These are phyloP conservation scores for Criorhina ranunculi DNA, from an alignment of 2,888 invertebrate species.

Conservation along the genomic window DNA sequence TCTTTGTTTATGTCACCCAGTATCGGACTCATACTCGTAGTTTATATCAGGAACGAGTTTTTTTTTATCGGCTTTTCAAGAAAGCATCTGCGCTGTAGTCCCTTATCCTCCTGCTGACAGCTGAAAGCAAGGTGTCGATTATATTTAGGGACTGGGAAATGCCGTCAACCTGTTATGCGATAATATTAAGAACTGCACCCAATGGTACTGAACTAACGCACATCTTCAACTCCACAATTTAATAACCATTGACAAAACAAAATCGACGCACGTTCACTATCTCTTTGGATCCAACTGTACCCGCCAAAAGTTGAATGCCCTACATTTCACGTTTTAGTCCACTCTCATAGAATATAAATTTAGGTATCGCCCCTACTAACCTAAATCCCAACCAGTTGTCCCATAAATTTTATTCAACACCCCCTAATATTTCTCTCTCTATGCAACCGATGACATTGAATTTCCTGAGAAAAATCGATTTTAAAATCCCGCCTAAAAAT, in stretches of 20 bases:
- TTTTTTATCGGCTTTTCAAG: too few relatives aligned
- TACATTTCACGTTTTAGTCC: conserved; percentile 13
- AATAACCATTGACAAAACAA: not conserved
- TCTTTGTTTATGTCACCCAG: too few relatives aligned
- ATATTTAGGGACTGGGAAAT: too few relatives aligned
- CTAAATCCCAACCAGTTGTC: conserved; percentile 69
- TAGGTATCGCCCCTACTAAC: conserved; percentile 65
- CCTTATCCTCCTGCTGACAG: too few relatives aligned
- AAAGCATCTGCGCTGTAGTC: too few relatives aligned
- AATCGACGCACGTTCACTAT: not conserved
- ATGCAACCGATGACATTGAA: conserved; percentile 63
- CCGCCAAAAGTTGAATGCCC: conserved; percentile 32
- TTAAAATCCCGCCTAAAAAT: conserved; percentile 60
- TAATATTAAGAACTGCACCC: too few relatives aligned
- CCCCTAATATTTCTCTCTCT: conserved; percentile 5
- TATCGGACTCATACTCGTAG: too few relatives aligned
- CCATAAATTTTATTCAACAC: conserved; percentile 63
- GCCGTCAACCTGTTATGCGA: too few relatives aligned
- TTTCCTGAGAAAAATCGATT: conserved; percentile 75
- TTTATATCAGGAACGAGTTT: too few relatives aligned
- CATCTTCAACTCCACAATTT: too few relatives aligned
- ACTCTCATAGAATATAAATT: conserved; percentile 34
- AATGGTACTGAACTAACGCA: too few relatives aligned
- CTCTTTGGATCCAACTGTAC: conserved; percentile 47
- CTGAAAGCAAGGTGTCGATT: too few relatives aligned